phyloP scores from a whole-genome alignment of 1,140 invertebrate genomes.

The Tyrophagus putrescentiae region DNA sequence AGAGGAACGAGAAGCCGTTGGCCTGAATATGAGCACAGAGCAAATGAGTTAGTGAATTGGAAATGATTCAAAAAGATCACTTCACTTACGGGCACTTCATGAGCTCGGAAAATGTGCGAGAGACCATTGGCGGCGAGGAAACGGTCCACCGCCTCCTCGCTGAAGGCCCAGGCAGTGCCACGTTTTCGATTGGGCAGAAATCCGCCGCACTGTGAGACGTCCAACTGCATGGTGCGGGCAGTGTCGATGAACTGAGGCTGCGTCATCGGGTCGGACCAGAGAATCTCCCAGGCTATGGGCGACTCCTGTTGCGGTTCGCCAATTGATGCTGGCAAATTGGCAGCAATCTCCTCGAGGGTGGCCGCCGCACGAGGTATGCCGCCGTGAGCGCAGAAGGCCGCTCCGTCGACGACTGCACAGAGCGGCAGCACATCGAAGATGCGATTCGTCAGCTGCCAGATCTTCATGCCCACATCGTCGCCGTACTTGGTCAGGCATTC shows the following conservation, averaged over 20 bases:
- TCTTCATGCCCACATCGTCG: slow-evolving; percentile 40
- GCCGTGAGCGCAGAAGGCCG: slow-evolving; percentile 57
- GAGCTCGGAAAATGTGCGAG: slow-evolving; percentile 51
- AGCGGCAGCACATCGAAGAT: slow-evolving; percentile 54
- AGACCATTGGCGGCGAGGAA: slow-evolving; percentile 49
- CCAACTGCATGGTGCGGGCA: neutral
- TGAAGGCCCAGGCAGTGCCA: slow-evolving; percentile 56
- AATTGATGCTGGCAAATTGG: slow-evolving; percentile 39
- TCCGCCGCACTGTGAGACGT: slow-evolving; percentile 35
- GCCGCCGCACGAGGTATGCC: slow-evolving; percentile 49
- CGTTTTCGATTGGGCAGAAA: slow-evolving; percentile 49
- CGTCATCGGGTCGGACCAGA: slow-evolving; percentile 59
- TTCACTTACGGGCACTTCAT: slow-evolving; percentile 58
- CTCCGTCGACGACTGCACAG: slow-evolving; percentile 51
- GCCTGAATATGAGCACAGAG: slow-evolving; percentile 50
- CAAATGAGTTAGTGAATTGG: slow-evolving; percentile 48
- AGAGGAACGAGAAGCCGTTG: slow-evolving; percentile 33
- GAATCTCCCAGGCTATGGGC: slow-evolving; percentile 53
- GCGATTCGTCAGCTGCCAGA: slow-evolving; percentile 52
- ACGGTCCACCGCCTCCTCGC: slow-evolving; percentile 44
- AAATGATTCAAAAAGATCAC: slow-evolving; percentile 44
- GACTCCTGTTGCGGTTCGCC: slow-evolving; percentile 47
- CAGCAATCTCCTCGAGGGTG: slow-evolving; percentile 36
- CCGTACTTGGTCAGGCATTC: slow-evolving; percentile 51
- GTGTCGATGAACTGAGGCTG: slow-evolving; percentile 20